Evolutionary conservation across 2,113 vertebrate species (phyloP).

Genomic region (Daubentonia madagascariensis): DNA sequence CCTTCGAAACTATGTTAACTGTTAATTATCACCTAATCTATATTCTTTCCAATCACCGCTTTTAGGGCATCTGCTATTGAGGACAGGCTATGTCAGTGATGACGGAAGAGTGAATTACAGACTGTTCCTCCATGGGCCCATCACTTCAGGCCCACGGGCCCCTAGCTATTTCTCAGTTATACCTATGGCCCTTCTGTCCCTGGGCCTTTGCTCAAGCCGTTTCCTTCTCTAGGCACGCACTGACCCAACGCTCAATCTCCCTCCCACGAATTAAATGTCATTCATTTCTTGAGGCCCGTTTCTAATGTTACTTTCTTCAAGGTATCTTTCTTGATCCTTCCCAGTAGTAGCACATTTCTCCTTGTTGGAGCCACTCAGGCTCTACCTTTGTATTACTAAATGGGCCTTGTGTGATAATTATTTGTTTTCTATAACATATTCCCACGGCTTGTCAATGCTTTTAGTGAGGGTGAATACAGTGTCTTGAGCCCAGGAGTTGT

Average conservation of each 20-base stretch:
- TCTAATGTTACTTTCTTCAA: neutral
- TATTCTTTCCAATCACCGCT: neutral
- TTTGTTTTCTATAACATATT: neutral
- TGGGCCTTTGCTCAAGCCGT: neutral
- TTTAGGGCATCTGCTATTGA: neutral
- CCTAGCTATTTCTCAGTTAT: neutral
- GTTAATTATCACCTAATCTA: neutral
- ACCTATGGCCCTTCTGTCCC: neutral
- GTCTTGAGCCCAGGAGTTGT: neutral
- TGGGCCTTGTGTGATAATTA: neutral
- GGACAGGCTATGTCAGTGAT: too few relatives aligned
- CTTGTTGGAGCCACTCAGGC: neutral
- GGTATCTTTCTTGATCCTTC: neutral
- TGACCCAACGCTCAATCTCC: neutral
- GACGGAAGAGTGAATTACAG: neutral
- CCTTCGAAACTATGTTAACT: neutral
- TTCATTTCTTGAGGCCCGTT: neutral
- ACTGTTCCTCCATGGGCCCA: too few relatives aligned
- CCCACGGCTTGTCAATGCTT: neutral
- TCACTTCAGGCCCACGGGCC: neutral
- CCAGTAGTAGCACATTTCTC: neutral
- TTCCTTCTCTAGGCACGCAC: neutral
- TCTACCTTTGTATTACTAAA: neutral
- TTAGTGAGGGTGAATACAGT: neutral
- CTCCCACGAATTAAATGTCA: neutral